Percentiles rank a stretch among this genome's conserved stretches.
Evolutionary conservation across 1,140 invertebrate genomes (phyloP).

Genomic region (Temnothorax curvispinosus): DNA sequence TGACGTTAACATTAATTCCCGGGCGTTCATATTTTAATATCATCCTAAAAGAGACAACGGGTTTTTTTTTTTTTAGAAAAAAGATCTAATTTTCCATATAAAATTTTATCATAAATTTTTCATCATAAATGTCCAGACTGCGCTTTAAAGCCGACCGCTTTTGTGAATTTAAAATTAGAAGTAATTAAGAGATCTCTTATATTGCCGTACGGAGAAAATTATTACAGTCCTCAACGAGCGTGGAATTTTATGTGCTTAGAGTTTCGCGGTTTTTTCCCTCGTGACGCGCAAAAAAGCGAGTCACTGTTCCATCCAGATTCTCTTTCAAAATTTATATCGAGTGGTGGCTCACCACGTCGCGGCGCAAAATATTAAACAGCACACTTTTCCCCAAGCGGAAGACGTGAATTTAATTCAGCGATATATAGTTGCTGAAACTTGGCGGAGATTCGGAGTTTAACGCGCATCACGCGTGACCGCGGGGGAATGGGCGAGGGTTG

Average conservation of each 20-base stretch:
- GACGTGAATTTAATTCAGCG: conserved; percentile 1
- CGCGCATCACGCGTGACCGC: not conserved
- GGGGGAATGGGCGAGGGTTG: not conserved
- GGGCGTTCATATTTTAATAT: not conserved
- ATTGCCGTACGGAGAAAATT: not conserved
- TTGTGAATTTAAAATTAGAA: conserved; percentile 29
- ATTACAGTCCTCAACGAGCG: not conserved
- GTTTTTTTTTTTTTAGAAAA: not conserved
- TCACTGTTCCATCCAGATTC: not conserved
- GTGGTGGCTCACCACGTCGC: not conserved
- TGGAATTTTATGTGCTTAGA: conserved; percentile 7
- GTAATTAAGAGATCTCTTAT: not conserved
- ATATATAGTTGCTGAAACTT: not conserved
- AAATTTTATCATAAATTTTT: conserved; percentile 21
- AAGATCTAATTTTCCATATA: conserved; percentile 1
- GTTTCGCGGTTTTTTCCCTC: not conserved
- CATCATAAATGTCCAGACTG: not conserved
- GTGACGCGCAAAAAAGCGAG: not conserved
- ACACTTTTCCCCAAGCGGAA: not conserved
- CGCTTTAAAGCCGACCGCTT: not conserved
- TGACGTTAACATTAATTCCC: conserved; percentile 11
- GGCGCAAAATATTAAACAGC: not conserved
- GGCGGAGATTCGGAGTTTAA: not conserved
- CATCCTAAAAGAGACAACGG: too few species aligned
- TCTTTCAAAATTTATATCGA: not conserved